Base-by-base conservation (phyloP, 2,113 vertebrate species). In the Phainopepla nitens region DNA sequence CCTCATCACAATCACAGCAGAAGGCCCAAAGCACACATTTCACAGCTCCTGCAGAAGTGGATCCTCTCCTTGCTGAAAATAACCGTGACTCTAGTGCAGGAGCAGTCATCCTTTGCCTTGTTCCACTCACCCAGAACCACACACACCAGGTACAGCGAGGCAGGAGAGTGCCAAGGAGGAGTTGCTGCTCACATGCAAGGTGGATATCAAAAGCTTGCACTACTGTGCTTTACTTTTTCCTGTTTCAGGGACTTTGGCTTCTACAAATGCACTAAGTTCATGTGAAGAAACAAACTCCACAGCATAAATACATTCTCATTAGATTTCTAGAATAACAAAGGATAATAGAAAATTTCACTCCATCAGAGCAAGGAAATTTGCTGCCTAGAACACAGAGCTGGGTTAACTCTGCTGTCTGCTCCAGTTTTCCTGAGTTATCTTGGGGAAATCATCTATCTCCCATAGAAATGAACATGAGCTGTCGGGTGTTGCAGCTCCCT, bases 41-140 rank as follows among this genome's bases (percentile, higher is more conserved):
- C 83, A 53, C 35, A 77, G 14, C 18, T 66, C 33, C 56, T 81
- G 79, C 78, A 96, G 66, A 76, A 84, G 57, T 3, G 36, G n/a
- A 91, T 76, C 70, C 73, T 87, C 91, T n/a, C 73, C 73, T 41
- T 66, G 35, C 47, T 94, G 87, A 97, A 96, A 87, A 91, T 58
- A 90, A 35, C 50, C 12, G 28, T 18, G 39, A 15, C 33, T 80
- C 68, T 61, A 10, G 78, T 58, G 70, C 0, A 1, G 83, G 66
- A 73, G 9, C 69, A 80, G 42, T 23, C 64, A 92, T 28, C 71
- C 64, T 45, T 77, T 3, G 0, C 29, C 90, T 70, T 56, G 78
- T 47, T 92, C 92, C 79, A 58, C 60, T 86, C 82, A 86, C 39
- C 82, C 64, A 18, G 61, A 45, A 20, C 20, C 66, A 7, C 70